These are phyloP conservation scores for Helicoverpa armigera DNA, from an alignment of 1,140 invertebrate species.

Conservation along the genomic window DNA sequence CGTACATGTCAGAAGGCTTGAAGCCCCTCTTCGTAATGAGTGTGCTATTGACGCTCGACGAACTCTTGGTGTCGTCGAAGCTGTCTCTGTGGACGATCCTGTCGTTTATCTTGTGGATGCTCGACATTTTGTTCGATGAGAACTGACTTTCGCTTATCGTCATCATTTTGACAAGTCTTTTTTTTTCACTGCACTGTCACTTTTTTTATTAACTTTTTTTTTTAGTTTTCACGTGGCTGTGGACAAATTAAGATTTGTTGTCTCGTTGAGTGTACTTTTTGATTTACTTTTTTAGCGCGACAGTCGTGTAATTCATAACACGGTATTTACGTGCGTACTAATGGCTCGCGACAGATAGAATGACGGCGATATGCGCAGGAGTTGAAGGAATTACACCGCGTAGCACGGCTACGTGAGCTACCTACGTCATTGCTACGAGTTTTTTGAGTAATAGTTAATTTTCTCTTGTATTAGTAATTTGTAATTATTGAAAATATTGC, in stretches of 20 bases:
- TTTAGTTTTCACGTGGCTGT: background rate
- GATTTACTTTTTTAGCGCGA: background rate
- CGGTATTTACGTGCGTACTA: background rate
- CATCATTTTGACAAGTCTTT: constrained; percentile 77
- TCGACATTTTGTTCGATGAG: constrained; percentile 85
- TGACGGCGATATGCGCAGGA: constrained; percentile 4
- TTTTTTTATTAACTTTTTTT: background rate
- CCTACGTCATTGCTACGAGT: constrained; percentile 33
- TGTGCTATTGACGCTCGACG: constrained; percentile 82
- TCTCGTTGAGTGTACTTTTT: background rate
- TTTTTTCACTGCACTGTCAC: constrained; percentile 32
- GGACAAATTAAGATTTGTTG: background rate
- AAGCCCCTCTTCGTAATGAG: constrained; percentile 89
- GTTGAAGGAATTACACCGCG: background rate
- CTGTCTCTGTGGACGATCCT: constrained; percentile 82
- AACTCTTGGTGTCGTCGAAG: constrained; percentile 83
- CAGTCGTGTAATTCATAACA: background rate
- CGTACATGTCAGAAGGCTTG: constrained; percentile 93
- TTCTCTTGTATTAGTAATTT: constrained; percentile 8
- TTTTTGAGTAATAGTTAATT: background rate
- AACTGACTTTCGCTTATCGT: constrained; percentile 86
- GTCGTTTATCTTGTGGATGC: constrained; percentile 84
- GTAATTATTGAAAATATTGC: background rate
- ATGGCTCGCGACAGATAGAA: background rate
- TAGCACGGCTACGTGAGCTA: constrained; percentile 22